Base-by-base conservation (phyloP, 2,113 vertebrate genomes). In the Telmatochromis bifrenatus region DNA sequence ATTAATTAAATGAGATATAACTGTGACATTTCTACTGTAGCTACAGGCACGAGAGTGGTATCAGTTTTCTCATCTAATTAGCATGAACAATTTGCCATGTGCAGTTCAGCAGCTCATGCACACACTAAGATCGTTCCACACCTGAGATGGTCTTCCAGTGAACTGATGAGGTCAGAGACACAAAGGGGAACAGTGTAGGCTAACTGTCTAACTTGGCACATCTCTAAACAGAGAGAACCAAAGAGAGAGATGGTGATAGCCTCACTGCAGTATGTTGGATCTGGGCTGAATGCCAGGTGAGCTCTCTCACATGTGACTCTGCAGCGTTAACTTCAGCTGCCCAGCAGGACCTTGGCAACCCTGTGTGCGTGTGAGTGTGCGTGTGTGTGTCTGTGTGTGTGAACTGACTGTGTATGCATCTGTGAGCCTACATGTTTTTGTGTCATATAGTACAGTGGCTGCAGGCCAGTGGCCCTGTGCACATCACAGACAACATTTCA, bases 201-300 rank as follows among this genome's bases (percentile, higher is more conserved):
- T 84, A 91, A 91, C 85, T 62, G 89, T 90, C 90, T 77, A 82
- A 77, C 37, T 82, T 91, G 93, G 93, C 89, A 73, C 26, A 4
- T 51, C 35, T 82, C 91, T 87, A 90, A 60, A 88, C 3, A 77
- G 19, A 82, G 83, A 82, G 81, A 62, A 65, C n/a, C 70, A 23
- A 56, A 26, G 79, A 33, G 88, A 75, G 86, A 56, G 85, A 87
- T 60, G 82, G 84, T 42, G 87, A 85, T 83, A 54, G 84, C 56
- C 81, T 89, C 83, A 26, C 89, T 91, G 92, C 93, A 75, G 91
- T 84, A 62, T 92, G 87, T 93, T 84, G 84, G 88, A 83, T 88
- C 92, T 94, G 94, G 95, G 96, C 94, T 84, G 54, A 9, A 37
- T 4, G 93, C 95, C 95, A 95, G 90, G 62, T 91, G 92, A 90